phyloP scores from a whole-genome alignment of 2,888 invertebrate species.

The Eupithecia insigniata region DNA sequence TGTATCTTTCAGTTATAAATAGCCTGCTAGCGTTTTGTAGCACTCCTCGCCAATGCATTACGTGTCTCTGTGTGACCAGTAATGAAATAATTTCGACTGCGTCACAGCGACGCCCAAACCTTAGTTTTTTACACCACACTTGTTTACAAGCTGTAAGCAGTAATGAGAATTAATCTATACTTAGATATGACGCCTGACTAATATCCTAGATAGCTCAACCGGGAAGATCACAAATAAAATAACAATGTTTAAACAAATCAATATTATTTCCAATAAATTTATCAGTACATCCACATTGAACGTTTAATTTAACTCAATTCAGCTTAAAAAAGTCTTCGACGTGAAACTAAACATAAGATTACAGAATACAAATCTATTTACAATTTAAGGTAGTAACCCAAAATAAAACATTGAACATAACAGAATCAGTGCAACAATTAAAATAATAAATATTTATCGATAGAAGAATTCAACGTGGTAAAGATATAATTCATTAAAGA shows the following conservation, averaged over 20 bases:
- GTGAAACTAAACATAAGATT: slow-evolving; percentile 75
- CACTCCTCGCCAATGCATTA: slow-evolving; percentile 37
- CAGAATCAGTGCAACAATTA: slow-evolving; percentile 83
- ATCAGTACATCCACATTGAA: slow-evolving; percentile 83
- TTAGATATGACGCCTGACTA: slow-evolving; percentile 41
- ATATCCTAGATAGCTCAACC: slow-evolving; percentile 20
- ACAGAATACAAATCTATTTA: slow-evolving; percentile 76
- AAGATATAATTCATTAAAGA: slow-evolving; percentile 73
- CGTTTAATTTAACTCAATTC: slow-evolving; percentile 71
- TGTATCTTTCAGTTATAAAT: background rate
- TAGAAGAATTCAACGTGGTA: slow-evolving; percentile 81
- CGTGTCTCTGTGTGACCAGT: slow-evolving; percentile 54
- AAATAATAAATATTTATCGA: slow-evolving; percentile 82
- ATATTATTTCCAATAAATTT: slow-evolving; percentile 84
- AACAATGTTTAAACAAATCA: slow-evolving; percentile 78
- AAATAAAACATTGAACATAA: slow-evolving; percentile 82
- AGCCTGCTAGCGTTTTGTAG: background rate
- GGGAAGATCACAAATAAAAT: slow-evolving; percentile 52
- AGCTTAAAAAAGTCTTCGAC: slow-evolving; percentile 76
- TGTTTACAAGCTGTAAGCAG: slow-evolving; percentile 44
- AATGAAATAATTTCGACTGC: slow-evolving; percentile 56
- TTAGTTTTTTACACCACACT: slow-evolving; percentile 34
- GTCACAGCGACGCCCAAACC: slow-evolving; percentile 48
- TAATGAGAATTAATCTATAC: slow-evolving; percentile 47
- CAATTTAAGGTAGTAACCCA: slow-evolving; percentile 77